phyloP scores from a whole-genome alignment of 2,113 vertebrate species.

The Urocitellus parryii region DNA sequence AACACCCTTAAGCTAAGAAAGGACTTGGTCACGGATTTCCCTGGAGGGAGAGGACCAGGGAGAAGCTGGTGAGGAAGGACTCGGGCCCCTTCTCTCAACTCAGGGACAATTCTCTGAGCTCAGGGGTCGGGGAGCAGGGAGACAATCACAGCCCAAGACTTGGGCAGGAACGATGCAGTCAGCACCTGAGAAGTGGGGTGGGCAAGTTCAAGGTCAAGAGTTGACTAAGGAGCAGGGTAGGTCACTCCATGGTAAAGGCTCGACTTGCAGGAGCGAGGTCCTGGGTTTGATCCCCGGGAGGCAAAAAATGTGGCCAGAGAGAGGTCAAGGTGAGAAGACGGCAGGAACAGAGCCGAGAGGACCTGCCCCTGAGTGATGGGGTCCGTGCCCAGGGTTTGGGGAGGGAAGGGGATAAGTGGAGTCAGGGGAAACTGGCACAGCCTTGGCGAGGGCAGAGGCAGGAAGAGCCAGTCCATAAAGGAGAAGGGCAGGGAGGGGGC shows the following conservation, averaged over 20 bases:
- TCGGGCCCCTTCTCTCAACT: accelerated
- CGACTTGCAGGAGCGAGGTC: too few relatives aligned
- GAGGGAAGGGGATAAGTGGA: neutral
- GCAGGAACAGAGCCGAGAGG: neutral
- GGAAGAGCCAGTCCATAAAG: neutral
- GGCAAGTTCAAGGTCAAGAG: neutral
- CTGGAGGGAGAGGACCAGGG: neutral
- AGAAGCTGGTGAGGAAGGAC: neutral
- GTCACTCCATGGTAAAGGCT: neutral
- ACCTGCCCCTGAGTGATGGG: neutral
- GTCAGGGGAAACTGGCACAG: neutral
- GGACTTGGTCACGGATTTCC: accelerated
- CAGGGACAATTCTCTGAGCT: neutral
- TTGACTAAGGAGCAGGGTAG: too few relatives aligned
- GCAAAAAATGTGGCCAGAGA: neutral
- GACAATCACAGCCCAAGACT: neutral
- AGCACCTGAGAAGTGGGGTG: neutral
- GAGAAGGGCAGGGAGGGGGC: neutral
- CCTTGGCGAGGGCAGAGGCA: neutral
- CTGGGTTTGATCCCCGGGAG: neutral
- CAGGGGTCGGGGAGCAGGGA: neutral
- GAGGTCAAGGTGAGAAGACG: neutral
- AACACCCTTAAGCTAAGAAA: neutral
- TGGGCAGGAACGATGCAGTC: too few relatives aligned
- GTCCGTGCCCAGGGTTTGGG: too few relatives aligned